Evolutionary conservation across 2,113 vertebrate species (phyloP).

Genomic region (Macquaria australasica): DNA sequence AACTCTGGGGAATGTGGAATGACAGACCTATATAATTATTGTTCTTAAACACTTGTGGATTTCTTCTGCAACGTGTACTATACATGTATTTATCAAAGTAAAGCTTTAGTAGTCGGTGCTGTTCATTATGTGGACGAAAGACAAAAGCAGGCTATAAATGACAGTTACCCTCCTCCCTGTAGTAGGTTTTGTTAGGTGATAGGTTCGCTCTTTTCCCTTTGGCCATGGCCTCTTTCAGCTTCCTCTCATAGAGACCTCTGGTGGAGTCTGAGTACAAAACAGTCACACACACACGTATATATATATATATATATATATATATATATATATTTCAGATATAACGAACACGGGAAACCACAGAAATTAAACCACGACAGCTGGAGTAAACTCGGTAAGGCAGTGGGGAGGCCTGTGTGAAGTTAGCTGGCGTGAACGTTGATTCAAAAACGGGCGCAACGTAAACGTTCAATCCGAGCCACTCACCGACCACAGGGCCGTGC

Average conservation of each 20-base stretch:
- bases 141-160: too few species aligned
- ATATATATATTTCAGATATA: background rate
- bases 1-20: background rate
- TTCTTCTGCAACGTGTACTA: background rate
- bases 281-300: background rate
- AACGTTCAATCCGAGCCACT: constrained; percentile 38
- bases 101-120: background rate
- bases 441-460: constrained; percentile 24
- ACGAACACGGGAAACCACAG: background rate
- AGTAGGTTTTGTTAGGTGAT: constrained; percentile 73
- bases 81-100: background rate
- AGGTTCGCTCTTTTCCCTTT: constrained; percentile 53
- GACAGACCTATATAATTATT: too few species aligned
- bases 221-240: constrained; percentile 80
- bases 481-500: constrained; percentile 84
- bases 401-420: background rate
- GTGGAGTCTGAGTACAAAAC: constrained; percentile 66
- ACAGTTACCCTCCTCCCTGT: constrained; percentile 80
- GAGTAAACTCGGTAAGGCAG: too few species aligned
- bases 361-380: rapidly evolving
- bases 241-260: constrained; percentile 82
- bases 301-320: too few species aligned
- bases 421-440: background rate
- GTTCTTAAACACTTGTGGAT: too few species aligned
- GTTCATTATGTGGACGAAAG: background rate